Base-by-base conservation (phyloP, 1,140 invertebrate species). In the Caenorhabditis inopinata region DNA sequence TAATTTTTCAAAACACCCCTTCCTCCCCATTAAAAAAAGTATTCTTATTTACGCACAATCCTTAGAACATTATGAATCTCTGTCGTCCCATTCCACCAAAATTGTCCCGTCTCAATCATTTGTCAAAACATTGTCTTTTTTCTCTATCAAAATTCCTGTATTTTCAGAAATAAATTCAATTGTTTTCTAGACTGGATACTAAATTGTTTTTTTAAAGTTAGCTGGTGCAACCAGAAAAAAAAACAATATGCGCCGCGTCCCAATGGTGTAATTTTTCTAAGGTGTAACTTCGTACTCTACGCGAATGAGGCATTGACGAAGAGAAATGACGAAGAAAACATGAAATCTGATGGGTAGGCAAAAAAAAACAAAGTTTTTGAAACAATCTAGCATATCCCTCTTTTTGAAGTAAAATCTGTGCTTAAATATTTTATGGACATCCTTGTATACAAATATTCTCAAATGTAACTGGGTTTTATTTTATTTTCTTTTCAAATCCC, bases 271-370 rank as follows among this genome's bases (percentile, higher is more conserved):
- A 42, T 68, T 68, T 68, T 68, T 68, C 58, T 38, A 68, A 68
- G 58, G 58, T 68, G 58, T 68, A 32, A 68, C 58, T 32, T 68
- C 58, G 58, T 68, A 68, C 58, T 38, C 58, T 68, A 68, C 58
- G 38, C 58, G 35, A 16, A 68, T 32, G 35, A 68, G 29, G 58
- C n/a, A n/a, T n/a, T 68, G 58, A 68, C 58, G 38, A 68, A 38
- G 58, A 68, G 29, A 68, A 38, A 68, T 68, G 58, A 68, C 58
- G 58, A 38, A 68, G 58, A 9, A 18, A 21, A 27, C 27, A 42
- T 38, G 58, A 68, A 68, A 68, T 38, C 58, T 38, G 58, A 68
- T 68, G 58, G 58, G 58, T 7, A 5, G 29, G 49, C 7, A 27
- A 18, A 68, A 32, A 68, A 38, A 68, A 32, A 68, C 35, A 29